A percentile compares a stretch with the other conserved stretches of the same genome.
These are phyloP conservation scores for Scrobipalpa atriplicella DNA, from an alignment of 2,888 invertebrate genomes.

Conservation along the genomic window DNA sequence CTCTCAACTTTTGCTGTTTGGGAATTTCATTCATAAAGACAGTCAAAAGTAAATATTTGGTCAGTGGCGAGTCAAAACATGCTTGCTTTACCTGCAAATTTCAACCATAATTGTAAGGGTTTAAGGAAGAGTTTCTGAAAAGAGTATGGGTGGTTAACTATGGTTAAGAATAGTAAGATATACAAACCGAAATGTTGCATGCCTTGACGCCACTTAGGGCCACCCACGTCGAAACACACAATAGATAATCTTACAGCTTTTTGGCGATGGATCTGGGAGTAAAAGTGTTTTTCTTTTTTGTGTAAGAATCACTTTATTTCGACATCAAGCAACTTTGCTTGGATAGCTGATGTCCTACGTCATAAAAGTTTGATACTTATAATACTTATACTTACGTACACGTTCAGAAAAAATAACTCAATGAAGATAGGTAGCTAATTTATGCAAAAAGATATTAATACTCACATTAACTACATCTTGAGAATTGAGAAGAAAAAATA, in stretches of 20 bases:
- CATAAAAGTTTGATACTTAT: too few species aligned
- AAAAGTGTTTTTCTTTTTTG: constrained; percentile 27
- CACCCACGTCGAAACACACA: constrained; percentile 71
- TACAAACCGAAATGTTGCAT: constrained; percentile 66
- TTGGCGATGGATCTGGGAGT: constrained; percentile 57
- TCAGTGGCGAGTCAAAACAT: constrained; percentile 52
- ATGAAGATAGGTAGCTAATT: too few species aligned
- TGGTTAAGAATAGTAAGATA: constrained; percentile 45
- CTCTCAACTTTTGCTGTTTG: constrained; percentile 55
- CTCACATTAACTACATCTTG: too few species aligned
- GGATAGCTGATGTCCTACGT: too few species aligned
- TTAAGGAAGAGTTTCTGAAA: constrained; percentile 32
- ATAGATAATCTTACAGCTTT: constrained; percentile 63
- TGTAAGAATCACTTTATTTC: too few species aligned
- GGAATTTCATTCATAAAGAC: constrained; percentile 78
- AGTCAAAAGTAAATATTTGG: constrained; percentile 72
- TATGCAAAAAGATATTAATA: too few species aligned
- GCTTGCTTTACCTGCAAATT: constrained; percentile 23
- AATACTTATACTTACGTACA: too few species aligned
- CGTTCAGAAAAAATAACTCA: too few species aligned
- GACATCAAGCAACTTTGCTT: too few species aligned
- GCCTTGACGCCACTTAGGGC: constrained; percentile 75
- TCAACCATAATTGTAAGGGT: constrained; percentile 19
- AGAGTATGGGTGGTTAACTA: background rate
- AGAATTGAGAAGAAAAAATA: too few species aligned